These are phyloP conservation scores for Austrolebias charrua DNA, from an alignment of 2,797 vertebrate genomes.

Conservation along the genomic window DNA sequence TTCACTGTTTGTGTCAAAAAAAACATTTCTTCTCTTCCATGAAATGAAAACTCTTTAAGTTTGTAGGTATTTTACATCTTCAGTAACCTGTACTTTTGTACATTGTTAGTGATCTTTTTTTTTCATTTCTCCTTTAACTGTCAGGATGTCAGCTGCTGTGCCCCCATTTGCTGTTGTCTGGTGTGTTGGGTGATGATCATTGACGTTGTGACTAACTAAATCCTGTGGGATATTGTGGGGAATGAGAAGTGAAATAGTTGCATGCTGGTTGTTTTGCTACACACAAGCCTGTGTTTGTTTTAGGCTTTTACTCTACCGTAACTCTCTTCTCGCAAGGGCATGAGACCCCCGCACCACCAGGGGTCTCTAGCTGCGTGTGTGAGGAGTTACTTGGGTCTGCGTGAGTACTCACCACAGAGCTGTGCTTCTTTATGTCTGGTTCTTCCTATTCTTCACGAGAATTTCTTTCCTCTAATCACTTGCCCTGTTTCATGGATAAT, in stretches of 20 bases:
- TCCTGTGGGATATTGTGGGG: slow-evolving; percentile 29
- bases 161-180: background rate
- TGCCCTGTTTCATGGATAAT: slow-evolving; percentile 39
- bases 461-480: slow-evolving; percentile 33
- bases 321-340: slow-evolving; percentile 93
- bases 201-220: slow-evolving; percentile 18
- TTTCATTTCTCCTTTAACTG: background rate
- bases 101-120: too few species aligned
- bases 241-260: slow-evolving; percentile 52
- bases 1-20: too few species aligned
- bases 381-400: slow-evolving; percentile 96
- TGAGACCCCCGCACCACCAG: slow-evolving; percentile 97
- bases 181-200: background rate
- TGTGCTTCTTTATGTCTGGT: slow-evolving; percentile 51
- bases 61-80: too few species aligned
- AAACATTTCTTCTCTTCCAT: too few species aligned
- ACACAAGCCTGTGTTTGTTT: slow-evolving; percentile 99
- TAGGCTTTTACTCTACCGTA: slow-evolving; percentile 93
- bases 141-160: background rate
- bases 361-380: slow-evolving; percentile 97
- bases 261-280: slow-evolving; percentile 95
- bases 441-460: slow-evolving; percentile 33
- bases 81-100: too few species aligned
- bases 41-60: too few species aligned
- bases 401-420: slow-evolving; percentile 97